Evolutionary conservation across 2,113 vertebrate genomes (phyloP).

Genomic region (Nothocercus nigrocapillus): DNA sequence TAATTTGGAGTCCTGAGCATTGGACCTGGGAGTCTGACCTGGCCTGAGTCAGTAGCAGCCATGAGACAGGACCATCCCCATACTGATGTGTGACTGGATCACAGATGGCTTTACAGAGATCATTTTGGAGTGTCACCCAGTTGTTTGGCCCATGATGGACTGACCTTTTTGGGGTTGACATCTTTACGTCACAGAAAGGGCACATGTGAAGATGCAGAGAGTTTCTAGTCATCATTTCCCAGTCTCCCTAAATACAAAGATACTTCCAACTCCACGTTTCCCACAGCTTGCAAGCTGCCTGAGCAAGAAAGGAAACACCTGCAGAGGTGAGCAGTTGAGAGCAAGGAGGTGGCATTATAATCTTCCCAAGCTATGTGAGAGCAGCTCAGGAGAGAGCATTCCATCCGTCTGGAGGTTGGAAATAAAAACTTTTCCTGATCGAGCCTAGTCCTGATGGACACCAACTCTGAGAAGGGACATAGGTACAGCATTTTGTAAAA

Average conservation of each 20-base stretch:
- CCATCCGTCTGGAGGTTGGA: neutral
- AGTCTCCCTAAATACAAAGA: neutral
- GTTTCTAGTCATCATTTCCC: neutral
- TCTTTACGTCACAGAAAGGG: neutral
- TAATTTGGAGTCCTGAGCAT: neutral
- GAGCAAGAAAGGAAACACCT: constrained; percentile 37
- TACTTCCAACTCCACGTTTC: neutral
- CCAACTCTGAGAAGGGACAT: neutral
- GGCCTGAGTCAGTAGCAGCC: neutral
- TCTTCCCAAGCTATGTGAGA: neutral
- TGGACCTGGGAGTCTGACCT: neutral
- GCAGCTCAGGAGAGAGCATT: neutral
- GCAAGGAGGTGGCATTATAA: neutral
- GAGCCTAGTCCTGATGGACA: neutral
- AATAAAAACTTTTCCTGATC: neutral
- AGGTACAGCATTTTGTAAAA: constrained; percentile 14
- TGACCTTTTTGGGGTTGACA: neutral
- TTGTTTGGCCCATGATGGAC: rapidly evolving
- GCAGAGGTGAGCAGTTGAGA: neutral
- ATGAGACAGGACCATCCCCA: neutral
- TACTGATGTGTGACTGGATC: neutral
- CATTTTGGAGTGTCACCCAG: neutral
- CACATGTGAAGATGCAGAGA: neutral
- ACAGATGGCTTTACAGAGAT: neutral
- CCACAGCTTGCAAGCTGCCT: rapidly evolving